Percentiles rank a stretch among this genome's conserved stretches.
These are phyloP conservation scores for Echinarachnius parma DNA, from an alignment of 53 echinoderm and acorn worm species.

Conservation along the genomic window DNA sequence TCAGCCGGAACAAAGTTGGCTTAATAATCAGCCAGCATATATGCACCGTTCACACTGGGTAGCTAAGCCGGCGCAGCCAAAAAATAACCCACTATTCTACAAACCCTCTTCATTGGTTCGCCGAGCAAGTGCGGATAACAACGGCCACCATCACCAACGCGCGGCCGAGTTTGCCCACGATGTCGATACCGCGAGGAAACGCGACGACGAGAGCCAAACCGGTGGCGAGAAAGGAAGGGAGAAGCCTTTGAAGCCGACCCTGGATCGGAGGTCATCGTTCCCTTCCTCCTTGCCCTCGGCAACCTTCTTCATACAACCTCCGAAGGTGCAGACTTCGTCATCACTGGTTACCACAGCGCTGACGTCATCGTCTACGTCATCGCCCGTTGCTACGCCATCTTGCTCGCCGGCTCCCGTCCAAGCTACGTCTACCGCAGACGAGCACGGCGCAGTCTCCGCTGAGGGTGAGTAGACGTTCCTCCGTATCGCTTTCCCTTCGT, in stretches of 20 bases:
- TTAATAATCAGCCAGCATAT: slow-evolving; percentile 67
- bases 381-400: slow-evolving; percentile 39
- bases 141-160: slow-evolving; percentile 37
- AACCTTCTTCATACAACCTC: slow-evolving; percentile 26
- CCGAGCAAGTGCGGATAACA: slow-evolving; percentile 57
- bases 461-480: slow-evolving; percentile 27
- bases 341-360: slow-evolving; percentile 43
- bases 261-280: slow-evolving; percentile 67
- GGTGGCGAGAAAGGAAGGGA: slow-evolving; percentile 28
- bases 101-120: slow-evolving; percentile 45
- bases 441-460: slow-evolving; percentile 24
- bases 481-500: too few relatives aligned
- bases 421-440: slow-evolving; percentile 31
- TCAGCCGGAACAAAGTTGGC: slow-evolving; percentile 63
- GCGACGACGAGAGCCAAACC: slow-evolving; percentile 25
- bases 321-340: slow-evolving; percentile 45
- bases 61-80: slow-evolving; percentile 65
- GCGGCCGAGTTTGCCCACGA: slow-evolving; percentile 13
- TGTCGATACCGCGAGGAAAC: slow-evolving; percentile 4
- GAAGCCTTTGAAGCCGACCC: slow-evolving; percentile 45
- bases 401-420: slow-evolving; percentile 28
- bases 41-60: slow-evolving; percentile 98
- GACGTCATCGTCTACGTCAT: slow-evolving; percentile 54
- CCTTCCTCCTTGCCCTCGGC: slow-evolving; percentile 54
- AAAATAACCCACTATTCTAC: slow-evolving; percentile 29